phyloP scores from a whole-genome alignment of 2,888 invertebrate genomes.

The Onthophagus sagittarius region DNA sequence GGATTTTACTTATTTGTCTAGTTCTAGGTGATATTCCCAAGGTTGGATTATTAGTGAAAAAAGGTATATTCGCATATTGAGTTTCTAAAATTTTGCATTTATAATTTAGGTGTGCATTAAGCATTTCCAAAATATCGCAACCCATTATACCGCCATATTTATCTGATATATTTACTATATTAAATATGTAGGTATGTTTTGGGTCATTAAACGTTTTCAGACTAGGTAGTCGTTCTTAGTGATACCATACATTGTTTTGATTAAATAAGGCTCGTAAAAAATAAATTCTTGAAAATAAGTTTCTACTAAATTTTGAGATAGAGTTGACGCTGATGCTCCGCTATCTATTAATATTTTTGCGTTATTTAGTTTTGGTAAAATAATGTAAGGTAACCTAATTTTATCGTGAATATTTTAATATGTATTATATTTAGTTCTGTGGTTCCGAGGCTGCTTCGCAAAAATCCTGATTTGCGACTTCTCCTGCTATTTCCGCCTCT shows the following conservation, averaged over 20 bases:
- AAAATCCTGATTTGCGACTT: neutral
- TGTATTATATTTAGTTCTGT: too few relatives aligned
- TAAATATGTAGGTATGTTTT: neutral
- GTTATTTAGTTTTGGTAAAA: conserved; percentile 1
- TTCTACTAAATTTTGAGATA: too few relatives aligned
- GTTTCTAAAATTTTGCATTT: too few relatives aligned
- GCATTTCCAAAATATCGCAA: too few relatives aligned
- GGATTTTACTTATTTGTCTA: neutral
- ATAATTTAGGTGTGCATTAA: too few relatives aligned
- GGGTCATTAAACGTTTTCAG: neutral
- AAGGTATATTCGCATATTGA: too few relatives aligned
- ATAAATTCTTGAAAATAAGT: too few relatives aligned
- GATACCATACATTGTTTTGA: neutral
- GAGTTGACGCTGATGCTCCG: neutral
- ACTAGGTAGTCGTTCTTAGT: neutral
- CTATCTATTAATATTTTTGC: conserved; percentile 2
- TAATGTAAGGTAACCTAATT: too few relatives aligned
- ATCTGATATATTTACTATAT: too few relatives aligned
- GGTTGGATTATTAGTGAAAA: neutral
- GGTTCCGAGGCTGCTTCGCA: neutral
- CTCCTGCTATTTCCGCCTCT: neutral
- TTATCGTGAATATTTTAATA: neutral
- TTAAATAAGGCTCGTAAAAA: too few relatives aligned
- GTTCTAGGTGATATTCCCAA: neutral
- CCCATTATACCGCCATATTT: too few relatives aligned